Evolutionary conservation across 64 coral and sea anemone species (phyloP), one percentile per base, ranked within the genome.

Genomic region (Porites australiensis): DNA sequence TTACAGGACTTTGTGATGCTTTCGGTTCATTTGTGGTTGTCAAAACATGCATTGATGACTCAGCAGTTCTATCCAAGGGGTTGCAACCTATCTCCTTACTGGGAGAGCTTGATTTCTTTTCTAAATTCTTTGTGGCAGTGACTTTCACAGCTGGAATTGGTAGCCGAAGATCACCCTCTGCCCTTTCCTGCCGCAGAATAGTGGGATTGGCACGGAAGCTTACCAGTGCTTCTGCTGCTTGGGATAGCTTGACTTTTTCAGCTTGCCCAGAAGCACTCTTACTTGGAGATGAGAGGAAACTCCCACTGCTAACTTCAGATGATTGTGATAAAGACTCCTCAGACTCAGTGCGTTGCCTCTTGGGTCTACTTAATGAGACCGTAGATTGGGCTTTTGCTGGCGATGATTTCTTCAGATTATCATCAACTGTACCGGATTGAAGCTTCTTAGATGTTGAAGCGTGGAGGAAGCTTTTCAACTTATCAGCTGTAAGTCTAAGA

Each of bases 201-300:
- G 82, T 74, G 21, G 91, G 75, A 76, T 93, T 86, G 19, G 81
- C 19, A 77, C 91, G 83, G 51, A 93, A 93, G 43, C 91, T 93
- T 13, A 93, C 91, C 13, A 93, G 43, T 37, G 91, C 91, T 71
- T 93, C 91, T 3, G 91, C 91, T 18, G 91, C 91, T 52, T 93
- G 91, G 0, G 91, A 93, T 13, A 93, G 61, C 8, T 79, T 93
- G 13, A 75, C 91, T 53, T 87, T 72, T 46, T 88, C 86, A 75
- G 69, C 58, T 88, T 59, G 73, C 20, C 86, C 70, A 55, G 73
- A 53, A 52, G 27, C n/a, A 13, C 14, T 74, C 44, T 43, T 64
- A 0, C 27, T 48, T 61, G 57, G 52, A 52, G 20, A 58, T 11
- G 20, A 18, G 15, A 52, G 49, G 20, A 21, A 62, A 60, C 55